These are phyloP conservation scores for Aradophagus sp. DNA, from an alignment of 1,140 invertebrate species.

Conservation along the genomic window DNA sequence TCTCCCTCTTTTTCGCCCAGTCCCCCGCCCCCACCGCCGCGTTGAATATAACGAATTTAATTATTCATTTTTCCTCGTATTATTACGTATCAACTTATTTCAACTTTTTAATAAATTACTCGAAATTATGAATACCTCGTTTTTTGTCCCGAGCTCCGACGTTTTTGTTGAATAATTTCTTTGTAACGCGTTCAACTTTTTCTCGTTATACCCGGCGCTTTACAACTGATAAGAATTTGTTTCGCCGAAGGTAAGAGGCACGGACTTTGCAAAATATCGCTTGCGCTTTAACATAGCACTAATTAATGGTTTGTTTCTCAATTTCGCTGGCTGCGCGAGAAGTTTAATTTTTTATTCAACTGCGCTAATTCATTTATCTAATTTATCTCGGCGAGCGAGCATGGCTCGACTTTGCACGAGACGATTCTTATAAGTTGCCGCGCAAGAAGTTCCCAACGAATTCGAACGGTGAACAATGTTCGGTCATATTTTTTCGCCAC, in stretches of 20 bases:
- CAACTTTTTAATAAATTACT: conserved; percentile 55
- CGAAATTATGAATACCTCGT: conserved; percentile 44
- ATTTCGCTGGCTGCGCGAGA: conserved; percentile 30
- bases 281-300: conserved; percentile 22
- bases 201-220: conserved; percentile 37
- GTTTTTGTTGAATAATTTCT: conserved; percentile 54
- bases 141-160: conserved; percentile 43
- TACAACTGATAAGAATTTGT: conserved; percentile 54
- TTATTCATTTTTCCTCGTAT: conserved; percentile 56
- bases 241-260: conserved; percentile 39
- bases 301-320: conserved; percentile 48
- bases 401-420: too few relatives aligned
- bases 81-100: conserved; percentile 57
- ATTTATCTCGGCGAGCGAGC: conserved; percentile 8
- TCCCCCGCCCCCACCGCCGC: conserved; percentile 27
- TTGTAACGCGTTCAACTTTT: conserved; percentile 53
- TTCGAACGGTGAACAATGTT: too few relatives aligned
- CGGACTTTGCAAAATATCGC: conserved; percentile 45
- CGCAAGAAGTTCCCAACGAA: too few relatives aligned
- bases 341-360: conserved; percentile 20
- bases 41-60: conserved; percentile 56
- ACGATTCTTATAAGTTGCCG: too few relatives aligned
- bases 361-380: conserved; percentile 13
- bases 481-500: too few relatives aligned
- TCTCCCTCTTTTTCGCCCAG: conserved; percentile 13